Base-by-base conservation (phyloP, 2,797 vertebrate genomes). In the Cygnus olor region DNA sequence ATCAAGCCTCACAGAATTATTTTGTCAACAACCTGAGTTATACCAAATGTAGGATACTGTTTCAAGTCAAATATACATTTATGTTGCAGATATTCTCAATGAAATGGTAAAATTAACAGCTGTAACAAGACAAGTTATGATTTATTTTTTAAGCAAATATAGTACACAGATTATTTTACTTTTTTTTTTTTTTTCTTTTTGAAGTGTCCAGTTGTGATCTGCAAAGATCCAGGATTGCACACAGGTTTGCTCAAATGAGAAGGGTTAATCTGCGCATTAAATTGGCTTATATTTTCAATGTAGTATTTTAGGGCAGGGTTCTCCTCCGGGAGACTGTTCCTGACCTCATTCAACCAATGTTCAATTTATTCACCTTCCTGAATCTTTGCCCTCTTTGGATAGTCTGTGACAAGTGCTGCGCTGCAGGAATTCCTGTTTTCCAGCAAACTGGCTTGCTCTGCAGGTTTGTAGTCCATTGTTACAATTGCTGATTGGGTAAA, bases 321-420 rank as follows among this genome's bases (percentile, higher is more conserved):
- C 96, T 96, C 94, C 94, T 97, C 94, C 96, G 0, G 88, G 95
- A 97, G 94, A 95, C 74, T 69, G 90, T 40, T 97, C 95, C 95
- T 94, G 95, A 96, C 94, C 95, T 94, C 91, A 93, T 96, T 93
- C 95, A 96, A 88, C 64, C 94, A 96, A 71, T 45, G 95, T 95
- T 97, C 96, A 97, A 96, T 87, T 96, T 95, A 93, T 94, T 96
- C 96, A 96, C 95, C 81, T 94, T 97, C 96, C 95, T 97, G 96
- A 95, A 97, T 96, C 96, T 97, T 94, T 96, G 94, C 96, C 96
- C 96, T 96, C 96, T 97, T 96, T 96, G 96, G 95, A 92, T 94
- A 96, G 95, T 97, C 96, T 97, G 95, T 96, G 96, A 80, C 96
- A 97, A 96, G 93, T 85, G 95, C 91, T 97, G 96, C 79, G 93